Evolutionary conservation across 2,888 invertebrate genomes (phyloP).

Genomic region (Brachycybe producta): DNA sequence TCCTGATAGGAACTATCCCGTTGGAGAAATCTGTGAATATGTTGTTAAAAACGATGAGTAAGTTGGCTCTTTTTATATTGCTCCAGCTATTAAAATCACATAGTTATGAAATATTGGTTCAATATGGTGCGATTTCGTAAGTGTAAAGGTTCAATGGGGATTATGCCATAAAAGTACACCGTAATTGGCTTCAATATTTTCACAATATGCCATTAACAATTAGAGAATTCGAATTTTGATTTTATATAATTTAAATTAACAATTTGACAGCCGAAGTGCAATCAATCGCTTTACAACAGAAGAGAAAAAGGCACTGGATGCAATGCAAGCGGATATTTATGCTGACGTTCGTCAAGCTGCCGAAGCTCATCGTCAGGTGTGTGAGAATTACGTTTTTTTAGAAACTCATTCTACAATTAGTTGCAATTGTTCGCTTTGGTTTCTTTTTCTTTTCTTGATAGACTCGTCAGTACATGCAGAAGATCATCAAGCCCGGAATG

Average conservation of each 20-base stretch:
- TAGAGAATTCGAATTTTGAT: conserved; percentile 2
- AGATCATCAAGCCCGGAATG: conserved; percentile 96
- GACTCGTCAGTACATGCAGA: conserved; percentile 80
- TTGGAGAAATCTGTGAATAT: conserved; percentile 81
- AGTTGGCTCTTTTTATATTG: no score
- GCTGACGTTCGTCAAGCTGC: conserved; percentile 90
- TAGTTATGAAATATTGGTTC: no score
- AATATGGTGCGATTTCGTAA: neutral
- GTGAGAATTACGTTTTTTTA: neutral
- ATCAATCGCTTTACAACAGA: conserved; percentile 72
- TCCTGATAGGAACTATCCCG: conserved; percentile 68
- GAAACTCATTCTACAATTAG: neutral
- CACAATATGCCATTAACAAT: neutral
- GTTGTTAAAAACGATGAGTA: conserved; percentile 57
- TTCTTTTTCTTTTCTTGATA: conserved; percentile 32
- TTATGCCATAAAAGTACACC: no score
- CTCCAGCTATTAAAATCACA: no score
- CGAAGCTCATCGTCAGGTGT: conserved; percentile 88
- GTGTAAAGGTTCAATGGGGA: no score
- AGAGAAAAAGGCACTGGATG: conserved; percentile 72
- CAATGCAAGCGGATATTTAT: conserved; percentile 82
- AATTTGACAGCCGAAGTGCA: conserved; percentile 48
- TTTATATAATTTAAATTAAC: neutral
- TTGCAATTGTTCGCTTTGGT: conserved; percentile 6
- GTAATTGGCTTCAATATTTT: no score